These are phyloP conservation scores for Dryoscopus gambensis DNA, from an alignment of 2,113 vertebrate species.

Conservation along the genomic window DNA sequence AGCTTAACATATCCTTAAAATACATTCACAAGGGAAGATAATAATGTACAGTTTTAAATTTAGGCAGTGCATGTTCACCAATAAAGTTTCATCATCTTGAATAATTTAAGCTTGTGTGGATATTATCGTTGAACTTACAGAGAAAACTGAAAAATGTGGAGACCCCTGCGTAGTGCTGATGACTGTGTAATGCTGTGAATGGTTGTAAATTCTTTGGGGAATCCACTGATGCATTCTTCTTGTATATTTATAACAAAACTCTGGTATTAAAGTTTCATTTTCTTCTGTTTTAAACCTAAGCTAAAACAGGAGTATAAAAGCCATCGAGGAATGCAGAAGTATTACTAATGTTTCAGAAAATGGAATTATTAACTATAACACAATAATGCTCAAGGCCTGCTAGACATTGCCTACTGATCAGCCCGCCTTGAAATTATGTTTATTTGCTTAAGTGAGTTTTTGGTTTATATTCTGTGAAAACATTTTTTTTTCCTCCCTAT, in stretches of 20 bases:
- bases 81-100: slow-evolving; percentile 58
- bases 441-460: slow-evolving; percentile 64
- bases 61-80: slow-evolving; percentile 57
- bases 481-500: background rate
- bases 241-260: slow-evolving; percentile 47
- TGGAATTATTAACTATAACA: slow-evolving; percentile 64
- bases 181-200: slow-evolving; percentile 26
- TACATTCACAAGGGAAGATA: slow-evolving; percentile 60
- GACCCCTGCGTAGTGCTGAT: slow-evolving; percentile 55
- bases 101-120: slow-evolving; percentile 54
- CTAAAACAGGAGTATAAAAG: slow-evolving; percentile 32
- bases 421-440: slow-evolving; percentile 62
- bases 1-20: slow-evolving; percentile 57
- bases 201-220: slow-evolving; percentile 46
- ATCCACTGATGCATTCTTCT: slow-evolving; percentile 35
- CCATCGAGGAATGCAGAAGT: slow-evolving; percentile 15
- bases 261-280: slow-evolving; percentile 55
- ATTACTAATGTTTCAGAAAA: slow-evolving; percentile 66
- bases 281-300: slow-evolving; percentile 30
- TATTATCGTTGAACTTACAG: slow-evolving; percentile 57
- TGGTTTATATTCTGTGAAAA: slow-evolving; percentile 56
- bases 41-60: slow-evolving; percentile 63
- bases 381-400: slow-evolving; percentile 52
- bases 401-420: slow-evolving; percentile 62
- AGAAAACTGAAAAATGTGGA: slow-evolving; percentile 56